A percentile compares a stretch with the other conserved stretches of the same genome.
phyloP scores from a whole-genome alignment of 64 coral and sea anemone species.

The Stylophora pistillata region DNA sequence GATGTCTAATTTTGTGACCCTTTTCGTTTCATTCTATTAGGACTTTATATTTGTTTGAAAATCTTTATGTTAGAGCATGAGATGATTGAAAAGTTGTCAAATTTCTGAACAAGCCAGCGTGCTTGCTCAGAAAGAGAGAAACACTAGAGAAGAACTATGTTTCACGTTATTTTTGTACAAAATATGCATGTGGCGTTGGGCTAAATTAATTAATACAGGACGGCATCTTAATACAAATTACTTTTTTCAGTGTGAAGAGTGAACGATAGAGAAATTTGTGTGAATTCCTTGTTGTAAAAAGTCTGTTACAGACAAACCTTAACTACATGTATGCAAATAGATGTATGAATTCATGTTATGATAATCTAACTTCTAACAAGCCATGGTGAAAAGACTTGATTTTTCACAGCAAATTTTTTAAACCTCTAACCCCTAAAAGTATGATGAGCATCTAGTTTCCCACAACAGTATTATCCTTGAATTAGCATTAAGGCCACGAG shows the following conservation, averaged over 20 bases:
- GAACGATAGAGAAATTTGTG: not conserved
- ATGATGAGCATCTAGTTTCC: too few species aligned
- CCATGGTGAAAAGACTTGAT: too few species aligned
- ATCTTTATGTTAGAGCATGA: constrained; percentile 42
- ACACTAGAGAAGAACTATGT: not conserved
- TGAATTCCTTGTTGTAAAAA: not conserved
- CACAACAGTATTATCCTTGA: too few species aligned
- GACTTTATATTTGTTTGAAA: constrained; percentile 14
- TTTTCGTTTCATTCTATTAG: not conserved
- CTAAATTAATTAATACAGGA: not conserved
- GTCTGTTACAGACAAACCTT: not conserved
- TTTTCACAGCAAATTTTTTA: too few species aligned
- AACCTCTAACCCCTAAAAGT: too few species aligned
- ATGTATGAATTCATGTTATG: too few species aligned
- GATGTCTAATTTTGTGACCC: constrained; percentile 42
- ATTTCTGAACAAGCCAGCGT: constrained; percentile 3
- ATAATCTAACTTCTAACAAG: too few species aligned
- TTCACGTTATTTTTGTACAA: constrained; percentile 48
- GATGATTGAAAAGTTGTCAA: constrained; percentile 38
- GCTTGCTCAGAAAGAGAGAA: not conserved
- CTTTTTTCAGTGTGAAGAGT: not conserved
- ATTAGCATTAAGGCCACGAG: too few species aligned
- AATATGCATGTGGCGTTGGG: not conserved
- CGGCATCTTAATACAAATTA: not conserved
- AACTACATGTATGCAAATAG: too few species aligned